Evolutionary conservation across 2,888 invertebrate genomes (phyloP), one percentile per base, ranked within the genome.

Genomic region (Drosophila heteroneura): DNA sequence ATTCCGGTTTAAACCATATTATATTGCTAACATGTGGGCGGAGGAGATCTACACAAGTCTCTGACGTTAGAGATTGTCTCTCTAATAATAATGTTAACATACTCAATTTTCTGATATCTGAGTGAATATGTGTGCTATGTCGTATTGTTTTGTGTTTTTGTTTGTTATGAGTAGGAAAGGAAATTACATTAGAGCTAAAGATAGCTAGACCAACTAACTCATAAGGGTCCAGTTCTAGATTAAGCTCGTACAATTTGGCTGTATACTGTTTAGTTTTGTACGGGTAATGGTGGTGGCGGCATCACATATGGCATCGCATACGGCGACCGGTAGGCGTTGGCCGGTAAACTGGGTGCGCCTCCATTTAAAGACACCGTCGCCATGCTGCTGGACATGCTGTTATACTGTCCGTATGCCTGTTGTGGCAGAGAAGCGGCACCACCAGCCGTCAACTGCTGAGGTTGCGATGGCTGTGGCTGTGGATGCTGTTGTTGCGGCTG

Each of bases 231-330:
- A 74, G 54, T 28, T 12, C 57, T 57, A 60, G 56, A 69, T 76
- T 73, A 54, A 58, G 76, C 90, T 88, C 83, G 57, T 68, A 66
- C 65, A 82, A 76, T 82, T 76, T 78, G 76, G 77, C 76, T 57
- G 61, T 68, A 57, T 81, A 69, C 41, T 69, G 47, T 71, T 92
- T 92, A 93, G 80, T 93, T 93, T 83, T 92, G 92, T 85, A 92
- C 93, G 69, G 93, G 93, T 80, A 93, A 85, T 70, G 93, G 93
- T 54, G 93, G 93, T 76, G 93, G 93, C 68, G 93, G 93, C 85
- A 86, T 85, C 70, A 89, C 85, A 47, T 86, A 86, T 60, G 92
- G 92, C 89, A 93, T 92, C 71, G 91, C 92, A 88, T 93, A 93
- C 72, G 89, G 91, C 10, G 85, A 60, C 51, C 91, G 88, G 53